Evolutionary conservation across 1,140 invertebrate species (phyloP), one percentile per base, ranked within the genome.

Genomic region (Tenebrio molitor): DNA sequence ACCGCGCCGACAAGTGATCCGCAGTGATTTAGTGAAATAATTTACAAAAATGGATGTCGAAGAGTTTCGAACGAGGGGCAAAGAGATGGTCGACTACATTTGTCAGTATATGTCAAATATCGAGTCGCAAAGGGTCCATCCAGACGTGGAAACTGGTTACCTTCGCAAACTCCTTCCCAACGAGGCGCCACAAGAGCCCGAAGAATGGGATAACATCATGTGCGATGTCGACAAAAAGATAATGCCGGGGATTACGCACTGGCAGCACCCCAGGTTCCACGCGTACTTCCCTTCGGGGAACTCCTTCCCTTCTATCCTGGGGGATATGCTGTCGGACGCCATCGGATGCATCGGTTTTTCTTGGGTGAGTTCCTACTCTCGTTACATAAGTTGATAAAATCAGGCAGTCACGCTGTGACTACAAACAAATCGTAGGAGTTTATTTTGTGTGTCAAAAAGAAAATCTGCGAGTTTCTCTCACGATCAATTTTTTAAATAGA

Each of bases 261-360:
- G 96, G 96, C 95, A 97, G 83, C 96, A 98, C 87, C 95, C 96
- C 1, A 86, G 92, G 70, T 98, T 98, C 81, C 95, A 97, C 81
- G 96, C 96, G 0, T 98, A 98, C 83, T 98, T 98, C 83, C 96
- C 96, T 1, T 91, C 95, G 0, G 96, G 95, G 10, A 96, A 97
- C 83, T 96, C 94, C 0, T 98, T 91, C 81, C 95, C 97, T 0
- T 97, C 96, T 1, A 93, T 98, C 36, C 84, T 98, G 10, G 97
- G 92, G 1, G 95, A 97, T 79, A 95, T 98, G 93, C 80, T 98
- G 1, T 91, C 93, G 3, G 93, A 95, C 82, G 93, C 93, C 21
- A 92, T 98, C 44, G 95, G 94, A 0, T 95, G 93, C 78, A 93
- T 97, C 73, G 96, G 96, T 50, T 97, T 68, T 17, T 68, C 65